A percentile compares a stretch with the other conserved stretches of the same genome.
Evolutionary conservation across 2,113 vertebrate species (phyloP).

Genomic region (Alethe diademata): DNA sequence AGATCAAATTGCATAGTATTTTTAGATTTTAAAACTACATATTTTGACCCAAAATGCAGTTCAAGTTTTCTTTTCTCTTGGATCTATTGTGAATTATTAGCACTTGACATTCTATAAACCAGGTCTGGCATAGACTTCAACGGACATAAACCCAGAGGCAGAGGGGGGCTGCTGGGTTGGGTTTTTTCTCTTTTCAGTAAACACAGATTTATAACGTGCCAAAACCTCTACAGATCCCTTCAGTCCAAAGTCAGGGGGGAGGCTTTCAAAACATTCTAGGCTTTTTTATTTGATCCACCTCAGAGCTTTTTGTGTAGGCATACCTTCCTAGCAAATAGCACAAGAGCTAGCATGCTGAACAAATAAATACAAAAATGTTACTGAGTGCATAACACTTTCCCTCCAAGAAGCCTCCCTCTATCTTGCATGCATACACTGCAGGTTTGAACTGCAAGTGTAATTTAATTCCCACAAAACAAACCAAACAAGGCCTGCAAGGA

Average conservation of each 20-base stretch:
- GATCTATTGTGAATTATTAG: constrained; percentile 36
- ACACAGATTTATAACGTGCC: constrained; percentile 29
- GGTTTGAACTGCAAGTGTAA: not conserved
- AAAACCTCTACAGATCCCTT: not conserved
- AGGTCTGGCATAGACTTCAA: constrained; percentile 13
- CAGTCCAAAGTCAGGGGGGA: constrained; percentile 9
- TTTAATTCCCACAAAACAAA: not conserved
- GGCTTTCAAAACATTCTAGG: constrained; percentile 41
- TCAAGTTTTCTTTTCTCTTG: constrained; percentile 40
- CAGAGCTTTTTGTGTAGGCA: not conserved
- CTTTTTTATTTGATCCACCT: constrained; percentile 24
- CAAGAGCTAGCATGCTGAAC: constrained; percentile 48
- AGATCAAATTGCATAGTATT: constrained; percentile 7
- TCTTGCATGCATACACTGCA: not conserved
- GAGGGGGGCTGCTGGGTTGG: not conserved
- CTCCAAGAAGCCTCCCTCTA: not conserved
- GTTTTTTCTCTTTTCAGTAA: constrained; percentile 19
- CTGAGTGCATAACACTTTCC: constrained; percentile 13
- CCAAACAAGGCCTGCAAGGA: not conserved
- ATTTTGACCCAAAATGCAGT: constrained; percentile 51
- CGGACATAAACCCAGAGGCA: not conserved
- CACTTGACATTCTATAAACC: constrained; percentile 49
- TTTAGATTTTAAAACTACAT: constrained; percentile 46
- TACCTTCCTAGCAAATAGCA: constrained; percentile 57
- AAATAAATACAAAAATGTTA: constrained; percentile 48